Evolutionary conservation across 2,888 invertebrate species (phyloP), one percentile per base, ranked within the genome.

Genomic region (Leptopilina myrica): DNA sequence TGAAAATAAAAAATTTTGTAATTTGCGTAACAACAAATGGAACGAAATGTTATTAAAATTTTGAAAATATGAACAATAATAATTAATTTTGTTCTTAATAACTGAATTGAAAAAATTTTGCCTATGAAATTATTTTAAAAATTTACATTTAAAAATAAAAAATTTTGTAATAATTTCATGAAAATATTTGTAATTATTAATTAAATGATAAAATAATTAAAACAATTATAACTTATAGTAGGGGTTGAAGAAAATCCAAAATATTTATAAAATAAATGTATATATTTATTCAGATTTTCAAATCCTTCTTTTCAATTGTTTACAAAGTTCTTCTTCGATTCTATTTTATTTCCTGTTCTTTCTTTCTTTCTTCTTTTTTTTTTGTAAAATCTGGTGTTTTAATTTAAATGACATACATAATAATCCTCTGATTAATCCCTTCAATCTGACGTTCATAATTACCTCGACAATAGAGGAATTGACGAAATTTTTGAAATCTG

Each of bases 251-350:
- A 20, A 8, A 76, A 64, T 43, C 1, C 9, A 8, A 15, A 62
- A 26, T 80, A 81, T 80, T 84, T 86, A 84, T 84, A 85, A 86
- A 86, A 86, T 86, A 86, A 84, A 85, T 86, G 84, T 85, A 84
- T 85, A 82, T 83, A 81, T 83, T 80, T 81, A 85, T 85, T 84
- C 84, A 82, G 81, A 84, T 83, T 85, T 84, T 85, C 86, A 85
- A 85, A 86, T 86, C 85, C 85, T 84, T 85, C 81, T 83, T 82
- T 84, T 84, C 81, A 84, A 81, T 83, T 81, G 64, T 84, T 85
- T 81, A 82, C 77, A 84, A 83, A 79, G 79, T 79, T 69, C 26
- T 33, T 69, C 26, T 46, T 20, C 5, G 69, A 20, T 53, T 6
- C 33, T 26, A 79, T 4, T 9, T 49, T 49, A 43, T 49, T 49